These are phyloP conservation scores for Drosophila erecta DNA, from an alignment of 1,140 invertebrate genomes.

Conservation along the genomic window DNA sequence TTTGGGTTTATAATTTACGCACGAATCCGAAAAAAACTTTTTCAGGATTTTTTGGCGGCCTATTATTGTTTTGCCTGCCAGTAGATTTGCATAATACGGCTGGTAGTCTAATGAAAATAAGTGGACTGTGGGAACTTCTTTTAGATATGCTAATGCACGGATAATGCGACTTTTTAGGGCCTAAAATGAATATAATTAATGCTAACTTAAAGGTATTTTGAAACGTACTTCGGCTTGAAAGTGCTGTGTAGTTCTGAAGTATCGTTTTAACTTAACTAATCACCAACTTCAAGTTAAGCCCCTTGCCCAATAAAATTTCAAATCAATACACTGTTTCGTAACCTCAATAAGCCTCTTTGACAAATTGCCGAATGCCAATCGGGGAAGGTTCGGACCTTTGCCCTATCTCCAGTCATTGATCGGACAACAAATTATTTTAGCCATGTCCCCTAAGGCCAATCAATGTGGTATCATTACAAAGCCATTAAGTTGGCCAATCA, in stretches of 20 bases:
- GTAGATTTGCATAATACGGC: slow-evolving; percentile 45
- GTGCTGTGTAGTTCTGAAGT: not conserved
- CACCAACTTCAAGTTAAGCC: not conserved
- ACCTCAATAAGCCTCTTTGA: slow-evolving; percentile 67
- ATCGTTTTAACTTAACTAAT: slow-evolving; percentile 6
- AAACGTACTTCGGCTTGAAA: not conserved
- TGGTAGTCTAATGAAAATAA: slow-evolving; percentile 55
- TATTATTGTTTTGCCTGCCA: slow-evolving; percentile 34
- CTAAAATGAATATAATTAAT: slow-evolving; percentile 3
- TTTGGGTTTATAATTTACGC: slow-evolving; percentile 60
- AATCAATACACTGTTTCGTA: slow-evolving; percentile 56
- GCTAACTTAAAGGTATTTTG: not conserved
- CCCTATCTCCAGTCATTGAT: slow-evolving; percentile 48
- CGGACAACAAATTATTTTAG: slow-evolving; percentile 47
- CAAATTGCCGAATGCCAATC: slow-evolving; percentile 64
- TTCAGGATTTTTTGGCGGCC: slow-evolving; percentile 17
- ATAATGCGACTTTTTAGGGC: not conserved
- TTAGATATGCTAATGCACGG: slow-evolving; percentile 13
- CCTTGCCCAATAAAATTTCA: slow-evolving; percentile 40
- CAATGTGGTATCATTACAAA: slow-evolving; percentile 68
- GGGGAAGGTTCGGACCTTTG: slow-evolving; percentile 35
- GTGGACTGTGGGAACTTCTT: slow-evolving; percentile 38
- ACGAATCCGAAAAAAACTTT: slow-evolving; percentile 77
- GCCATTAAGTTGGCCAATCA: slow-evolving; percentile 72
- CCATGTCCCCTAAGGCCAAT: slow-evolving; percentile 46